Base-by-base conservation (phyloP, 2,797 vertebrate species). In the Darevskia nairensis region DNA sequence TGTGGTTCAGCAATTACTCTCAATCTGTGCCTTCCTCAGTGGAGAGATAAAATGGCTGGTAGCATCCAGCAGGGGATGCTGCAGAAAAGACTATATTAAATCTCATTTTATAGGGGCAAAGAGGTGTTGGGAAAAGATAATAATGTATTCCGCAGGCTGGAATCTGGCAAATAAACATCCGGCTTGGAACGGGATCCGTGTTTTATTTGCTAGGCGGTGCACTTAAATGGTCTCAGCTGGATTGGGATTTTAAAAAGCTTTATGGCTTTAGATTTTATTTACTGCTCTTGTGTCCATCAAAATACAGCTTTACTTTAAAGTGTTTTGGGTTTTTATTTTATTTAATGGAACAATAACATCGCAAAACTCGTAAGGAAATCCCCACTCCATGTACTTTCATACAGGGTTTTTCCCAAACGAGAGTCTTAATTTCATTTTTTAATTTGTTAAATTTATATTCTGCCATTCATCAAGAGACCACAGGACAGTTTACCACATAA, bases 211-310 rank as follows among this genome's bases (percentile, higher is more conserved):
- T 76, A 35, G 21, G 46, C 17, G 2, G 4, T 25, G 39, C n/a
- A 23, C 72, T 78, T 85, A 86, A 88, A 82, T 11, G 25, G n/a
- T 68, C 86, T 86, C 88, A 27, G 61, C 68, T 46, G 80, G 80
- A 80, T 50, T 59, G 27, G 35, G 32, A 29, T 75, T 80, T 71
- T 79, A 86, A 75, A 81, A 76, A 80, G 83, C 59, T 66, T 77
- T 84, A 72, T 17, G n/a, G 66, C 68, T 87, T 80, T n/a, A 23
- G 59, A 50, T 69, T 88, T 78, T 88, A 88, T 78, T 85, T 85
- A 80, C 59, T 59, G 75, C 76, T 64, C 71, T 55, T 35, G 23
- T 83, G 74, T 50, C 86, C 68, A 88, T 72, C 83, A 32, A 89
- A 88, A 83, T 55, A 79, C 27, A 59, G 11, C 77, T 79, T 86